Evolutionary conservation across 2,888 invertebrate genomes (phyloP).

Genomic region (Acanthopleura granulata): DNA sequence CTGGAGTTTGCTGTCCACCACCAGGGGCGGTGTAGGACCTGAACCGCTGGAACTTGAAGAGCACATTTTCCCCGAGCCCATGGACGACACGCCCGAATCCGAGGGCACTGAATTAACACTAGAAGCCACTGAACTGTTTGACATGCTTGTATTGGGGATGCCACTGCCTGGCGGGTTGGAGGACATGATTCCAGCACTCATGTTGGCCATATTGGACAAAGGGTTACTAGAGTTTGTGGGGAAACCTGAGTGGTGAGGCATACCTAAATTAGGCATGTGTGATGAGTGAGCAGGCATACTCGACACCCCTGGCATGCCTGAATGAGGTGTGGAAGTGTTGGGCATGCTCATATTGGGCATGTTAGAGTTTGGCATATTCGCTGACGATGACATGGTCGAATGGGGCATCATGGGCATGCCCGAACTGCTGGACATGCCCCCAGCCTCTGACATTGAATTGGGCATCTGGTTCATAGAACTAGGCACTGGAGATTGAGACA

Average conservation of each 20-base stretch:
- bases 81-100: constrained; percentile 8
- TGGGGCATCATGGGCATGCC: constrained; percentile 24
- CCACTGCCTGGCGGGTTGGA: constrained; percentile 16
- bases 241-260: constrained; percentile 14
- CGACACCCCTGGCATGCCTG: not conserved
- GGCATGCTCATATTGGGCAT: constrained; percentile 8
- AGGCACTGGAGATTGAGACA: constrained; percentile 47
- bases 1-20: not conserved
- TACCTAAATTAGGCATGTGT: constrained; percentile 18
- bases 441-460: constrained; percentile 11
- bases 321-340: constrained; percentile 13
- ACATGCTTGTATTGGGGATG: constrained; percentile 4
- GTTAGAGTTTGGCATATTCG: constrained; percentile 43
- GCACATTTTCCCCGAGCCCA: not conserved
- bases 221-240: constrained; percentile 18
- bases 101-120: constrained; percentile 10
- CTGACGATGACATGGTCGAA: constrained; percentile 37
- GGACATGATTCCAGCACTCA: constrained; percentile 14
- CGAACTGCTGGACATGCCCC: constrained; percentile 3
- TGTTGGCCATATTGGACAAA: constrained; percentile 13
- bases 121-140: not conserved
- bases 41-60: constrained; percentile 14
- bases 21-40: not conserved
- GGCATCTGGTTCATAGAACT: constrained; percentile 41
- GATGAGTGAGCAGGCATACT: not conserved